phyloP scores from a whole-genome alignment of 2,797 vertebrate species.

The Amazonetta brasiliensis region DNA sequence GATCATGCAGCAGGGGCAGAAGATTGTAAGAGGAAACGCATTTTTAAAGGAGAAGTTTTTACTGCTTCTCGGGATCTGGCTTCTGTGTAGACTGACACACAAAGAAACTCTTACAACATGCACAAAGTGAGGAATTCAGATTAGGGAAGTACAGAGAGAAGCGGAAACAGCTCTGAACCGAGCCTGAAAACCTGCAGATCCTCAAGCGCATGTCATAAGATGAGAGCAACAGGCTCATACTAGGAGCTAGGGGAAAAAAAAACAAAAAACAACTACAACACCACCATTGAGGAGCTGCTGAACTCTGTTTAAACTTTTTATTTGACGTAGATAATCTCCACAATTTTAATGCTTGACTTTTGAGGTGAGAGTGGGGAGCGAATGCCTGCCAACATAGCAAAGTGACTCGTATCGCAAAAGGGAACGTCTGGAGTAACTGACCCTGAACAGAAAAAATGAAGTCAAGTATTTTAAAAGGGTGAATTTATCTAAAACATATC shows the following conservation, averaged over 20 bases:
- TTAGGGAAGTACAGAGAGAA: slow-evolving; percentile 42
- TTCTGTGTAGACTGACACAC: slow-evolving; percentile 63
- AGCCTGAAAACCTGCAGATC: slow-evolving; percentile 21
- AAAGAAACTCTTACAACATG: slow-evolving; percentile 54
- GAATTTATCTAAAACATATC: not conserved
- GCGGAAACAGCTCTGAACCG: not conserved
- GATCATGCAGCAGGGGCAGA: not conserved
- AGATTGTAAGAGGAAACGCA: slow-evolving; percentile 13
- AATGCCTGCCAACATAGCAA: not conserved
- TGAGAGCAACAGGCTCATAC: not conserved
- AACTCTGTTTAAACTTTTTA: not conserved
- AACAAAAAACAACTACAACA: too few species aligned
- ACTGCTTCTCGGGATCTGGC: slow-evolving; percentile 42
- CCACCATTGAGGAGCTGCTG: not conserved
- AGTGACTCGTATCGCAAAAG: not conserved
- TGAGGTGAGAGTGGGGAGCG: not conserved
- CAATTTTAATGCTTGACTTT: not conserved
- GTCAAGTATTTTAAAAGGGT: not conserved
- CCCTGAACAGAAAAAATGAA: not conserved
- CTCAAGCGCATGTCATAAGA: not conserved
- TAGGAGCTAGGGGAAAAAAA: slow-evolving; percentile 19
- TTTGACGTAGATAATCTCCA: not conserved
- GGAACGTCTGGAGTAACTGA: not conserved
- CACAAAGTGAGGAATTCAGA: slow-evolving; percentile 15
- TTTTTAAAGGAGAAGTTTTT: not conserved